Evolutionary conservation across 2,113 vertebrate genomes (phyloP), one percentile per base, ranked within the genome.

Genomic region (Cricetomys ansorgei): DNA sequence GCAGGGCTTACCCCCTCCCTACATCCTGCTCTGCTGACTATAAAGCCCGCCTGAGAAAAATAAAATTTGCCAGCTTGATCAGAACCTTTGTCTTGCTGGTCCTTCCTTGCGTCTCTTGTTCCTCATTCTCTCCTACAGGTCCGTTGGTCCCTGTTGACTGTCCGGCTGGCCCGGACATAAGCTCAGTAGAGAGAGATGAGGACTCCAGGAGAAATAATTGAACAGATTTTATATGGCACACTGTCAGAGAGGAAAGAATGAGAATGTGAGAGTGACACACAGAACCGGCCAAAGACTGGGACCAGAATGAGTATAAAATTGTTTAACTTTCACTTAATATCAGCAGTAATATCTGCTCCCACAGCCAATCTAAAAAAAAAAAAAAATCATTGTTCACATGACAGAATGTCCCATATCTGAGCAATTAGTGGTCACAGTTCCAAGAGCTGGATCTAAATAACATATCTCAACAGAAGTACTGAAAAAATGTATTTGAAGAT

Each of bases 371-470:
- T 64, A 16, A 50, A 31, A 73, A 92, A 31, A 4, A 16, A 50
- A 31, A 73, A 92, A 31, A 4, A 7, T 86, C 45, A 25, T n/a
- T 34, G 57, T 53, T 64, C 10, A 34, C 17, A 27, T n/a, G n/a
- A n/a, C n/a, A n/a, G n/a, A n/a, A n/a, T 5, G 7, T 50, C 3
- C 0, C 50, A 19, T 10, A 25, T 5, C n/a, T 75, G 11, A 19
- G 53, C 40, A 43, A 43, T 43, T 75, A 73, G 2, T 59, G 64
- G 48, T 65, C n/a, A 4, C 16, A 53, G 25, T 19, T 15, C 31
- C 3, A 53, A 25, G 37, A 29, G 73, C 13, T 13, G 9, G 11
- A 65, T 0, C 67, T n/a, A 75, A 27, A 11, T n/a, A 70, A 76
- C 3, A 75, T 77, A 76, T 16, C 10, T 85, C 48, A 75, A 85